Conservation (phyloP, 1,140 invertebrate genomes). For the Gryon sp. region DNA sequence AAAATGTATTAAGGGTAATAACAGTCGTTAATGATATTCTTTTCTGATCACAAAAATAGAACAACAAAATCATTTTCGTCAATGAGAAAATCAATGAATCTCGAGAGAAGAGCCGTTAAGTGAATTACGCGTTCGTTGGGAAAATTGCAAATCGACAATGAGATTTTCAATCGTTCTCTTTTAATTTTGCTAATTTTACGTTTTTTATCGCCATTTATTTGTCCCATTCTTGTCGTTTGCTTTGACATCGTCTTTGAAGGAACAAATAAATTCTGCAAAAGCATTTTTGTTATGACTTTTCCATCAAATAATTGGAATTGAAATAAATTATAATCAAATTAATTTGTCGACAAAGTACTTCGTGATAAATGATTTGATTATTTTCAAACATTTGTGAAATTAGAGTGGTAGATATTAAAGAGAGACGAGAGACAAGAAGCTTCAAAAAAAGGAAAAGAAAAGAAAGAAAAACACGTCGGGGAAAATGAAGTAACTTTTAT, state of each 20-base stretch:
- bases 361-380: constrained; percentile 36
- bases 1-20: constrained; percentile 19
- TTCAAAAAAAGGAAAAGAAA: not conserved
- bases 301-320: constrained; percentile 16
- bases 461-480: constrained; percentile 14
- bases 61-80: constrained; percentile 23
- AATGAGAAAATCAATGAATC: constrained; percentile 28
- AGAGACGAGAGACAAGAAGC: not conserved
- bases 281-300: constrained; percentile 18
- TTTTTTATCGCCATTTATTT: constrained; percentile 28
- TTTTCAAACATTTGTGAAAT: constrained; percentile 16
- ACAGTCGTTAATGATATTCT: constrained; percentile 9
- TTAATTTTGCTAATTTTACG: constrained; percentile 48
- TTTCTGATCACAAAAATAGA: not conserved
- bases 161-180: constrained; percentile 42
- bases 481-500: constrained; percentile 54
- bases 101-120: constrained; percentile 18
- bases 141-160: constrained; percentile 47
- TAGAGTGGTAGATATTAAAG: constrained; percentile 10
- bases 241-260: not conserved
- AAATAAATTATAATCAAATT: constrained; percentile 23
- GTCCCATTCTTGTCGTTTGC: not conserved
- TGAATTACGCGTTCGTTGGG: constrained; percentile 46
- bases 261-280: not conserved
- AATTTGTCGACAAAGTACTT: constrained; percentile 2